Base-by-base conservation (phyloP, 2,797 vertebrate species). In the Brotula barbata region DNA sequence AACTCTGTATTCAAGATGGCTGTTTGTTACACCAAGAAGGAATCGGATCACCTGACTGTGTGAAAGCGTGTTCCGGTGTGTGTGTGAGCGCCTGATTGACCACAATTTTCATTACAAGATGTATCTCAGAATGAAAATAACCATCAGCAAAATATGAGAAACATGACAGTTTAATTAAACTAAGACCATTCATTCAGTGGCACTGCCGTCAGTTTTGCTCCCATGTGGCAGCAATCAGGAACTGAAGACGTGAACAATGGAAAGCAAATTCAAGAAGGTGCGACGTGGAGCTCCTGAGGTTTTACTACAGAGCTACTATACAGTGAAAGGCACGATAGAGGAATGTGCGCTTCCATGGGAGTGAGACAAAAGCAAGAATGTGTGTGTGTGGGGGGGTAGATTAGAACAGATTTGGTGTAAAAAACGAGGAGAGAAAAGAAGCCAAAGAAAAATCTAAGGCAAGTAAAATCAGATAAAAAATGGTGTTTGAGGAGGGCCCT, bases 131-230 rank as follows among this genome's bases (percentile, higher is more conserved):
- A 78, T 72, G 60, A 77, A 85, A 77, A 82, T 62, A 78, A 78
- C 67, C 68, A 76, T 80, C 82, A 83, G 81, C 74, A 68, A 74
- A 79, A 64, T 54, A 44, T 47, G 62, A 67, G 60, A 76, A 81
- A 83, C 82, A 84, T 75, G 84, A 83, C 83, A 82, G 66, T 71
- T 85, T 81, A 84, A 87, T 85, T 84, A 87, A 84, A 83, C 39
- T 69, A 48, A 55, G 64, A 58, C 52, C 60, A 63, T 78, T 74
- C 58, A 23, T 55, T 58, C 49, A 2, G 65, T 19, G 63, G 71
- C 4, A 64, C 16, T 0, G 65, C 52, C 42, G 17, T 65, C 6
- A 66, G 68, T 77, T n/a, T 21, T 36, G n/a, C 28, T 75, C 79
- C 79, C 71, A 46, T 71, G 51, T 54, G 83, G 69, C 76, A 57